These are phyloP conservation scores for Rhagologus leucostigma DNA, from an alignment of 2,113 vertebrate species.

Conservation along the genomic window DNA sequence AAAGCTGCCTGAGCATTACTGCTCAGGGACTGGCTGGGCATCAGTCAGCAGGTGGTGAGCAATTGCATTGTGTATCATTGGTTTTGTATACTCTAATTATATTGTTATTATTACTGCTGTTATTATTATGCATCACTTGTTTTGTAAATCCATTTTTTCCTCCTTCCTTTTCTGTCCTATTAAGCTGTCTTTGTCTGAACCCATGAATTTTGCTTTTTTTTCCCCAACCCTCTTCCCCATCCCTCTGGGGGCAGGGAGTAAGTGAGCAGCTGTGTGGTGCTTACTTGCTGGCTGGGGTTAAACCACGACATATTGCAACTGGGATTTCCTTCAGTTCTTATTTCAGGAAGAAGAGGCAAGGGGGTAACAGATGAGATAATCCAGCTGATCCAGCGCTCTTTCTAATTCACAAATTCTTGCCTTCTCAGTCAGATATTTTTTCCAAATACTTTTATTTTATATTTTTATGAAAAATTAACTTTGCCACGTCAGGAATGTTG, in stretches of 20 bases:
- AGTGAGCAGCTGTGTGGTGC: not conserved
- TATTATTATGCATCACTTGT: not conserved
- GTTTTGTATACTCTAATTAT: not conserved
- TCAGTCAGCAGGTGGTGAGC: not conserved
- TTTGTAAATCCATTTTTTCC: not conserved
- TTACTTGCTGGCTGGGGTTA: not conserved
- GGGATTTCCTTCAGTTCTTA: constrained; percentile 9
- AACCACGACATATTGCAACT: not conserved
- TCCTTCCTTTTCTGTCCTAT: not conserved
- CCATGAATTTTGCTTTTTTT: not conserved
- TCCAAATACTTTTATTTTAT: not conserved
- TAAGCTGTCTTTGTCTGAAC: not conserved
- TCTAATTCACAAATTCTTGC: not conserved
- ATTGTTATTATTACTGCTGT: not conserved
- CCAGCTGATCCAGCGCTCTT: not conserved
- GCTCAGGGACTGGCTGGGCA: not conserved
- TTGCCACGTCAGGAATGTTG: not conserved
- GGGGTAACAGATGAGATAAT: not conserved
- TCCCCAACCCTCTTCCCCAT: not conserved
- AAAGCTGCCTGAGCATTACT: not conserved
- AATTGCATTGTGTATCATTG: not conserved
- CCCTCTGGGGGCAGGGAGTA: not conserved
- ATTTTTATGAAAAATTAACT: not conserved
- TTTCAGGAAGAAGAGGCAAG: not conserved
- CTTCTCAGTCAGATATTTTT: not conserved